Percentiles rank a stretch among this genome's conserved stretches.
Conservation (phyloP, 2,888 invertebrate genomes). For the Tiliacea aurago region DNA sequence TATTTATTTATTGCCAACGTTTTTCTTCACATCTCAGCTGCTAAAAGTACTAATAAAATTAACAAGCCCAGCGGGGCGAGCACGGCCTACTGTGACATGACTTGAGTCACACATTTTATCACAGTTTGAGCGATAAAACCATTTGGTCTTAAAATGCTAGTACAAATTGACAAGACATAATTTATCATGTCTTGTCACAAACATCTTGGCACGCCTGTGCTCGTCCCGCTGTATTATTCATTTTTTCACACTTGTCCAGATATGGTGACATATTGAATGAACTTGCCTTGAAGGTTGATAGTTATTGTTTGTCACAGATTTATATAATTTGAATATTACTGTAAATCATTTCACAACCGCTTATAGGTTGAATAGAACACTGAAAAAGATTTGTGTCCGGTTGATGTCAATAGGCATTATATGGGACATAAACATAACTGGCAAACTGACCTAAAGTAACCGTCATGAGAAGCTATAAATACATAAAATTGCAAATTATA, state of each 20-base stretch:
- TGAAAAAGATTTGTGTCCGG: neutral
- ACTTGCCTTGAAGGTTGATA: constrained; percentile 19
- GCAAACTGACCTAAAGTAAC: too few relatives aligned
- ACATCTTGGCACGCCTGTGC: too few relatives aligned
- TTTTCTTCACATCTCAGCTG: constrained; percentile 20
- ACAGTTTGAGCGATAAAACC: too few relatives aligned
- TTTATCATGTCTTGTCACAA: too few relatives aligned
- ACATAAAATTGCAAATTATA: too few relatives aligned
- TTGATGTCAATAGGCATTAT: neutral
- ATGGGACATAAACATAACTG: neutral
- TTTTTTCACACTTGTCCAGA: constrained; percentile 31
- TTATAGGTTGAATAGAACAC: neutral
- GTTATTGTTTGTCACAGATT: constrained; percentile 15
- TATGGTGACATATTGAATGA: constrained; percentile 44
- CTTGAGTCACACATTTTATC: too few relatives aligned
- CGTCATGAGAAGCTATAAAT: too few relatives aligned
- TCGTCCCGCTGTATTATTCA: constrained; percentile 18
- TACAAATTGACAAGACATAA: too few relatives aligned
- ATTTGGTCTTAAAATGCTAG: too few relatives aligned
- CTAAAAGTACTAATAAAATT: constrained; percentile 34
- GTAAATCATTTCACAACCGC: constrained; percentile 19
- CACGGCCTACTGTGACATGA: too few relatives aligned
- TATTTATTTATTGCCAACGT: constrained; percentile 7
- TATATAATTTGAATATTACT: constrained; percentile 10
- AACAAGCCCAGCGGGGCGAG: too few relatives aligned